Evolutionary conservation across 2,113 vertebrate genomes (phyloP).

Genomic region (Turdus rufiventris): DNA sequence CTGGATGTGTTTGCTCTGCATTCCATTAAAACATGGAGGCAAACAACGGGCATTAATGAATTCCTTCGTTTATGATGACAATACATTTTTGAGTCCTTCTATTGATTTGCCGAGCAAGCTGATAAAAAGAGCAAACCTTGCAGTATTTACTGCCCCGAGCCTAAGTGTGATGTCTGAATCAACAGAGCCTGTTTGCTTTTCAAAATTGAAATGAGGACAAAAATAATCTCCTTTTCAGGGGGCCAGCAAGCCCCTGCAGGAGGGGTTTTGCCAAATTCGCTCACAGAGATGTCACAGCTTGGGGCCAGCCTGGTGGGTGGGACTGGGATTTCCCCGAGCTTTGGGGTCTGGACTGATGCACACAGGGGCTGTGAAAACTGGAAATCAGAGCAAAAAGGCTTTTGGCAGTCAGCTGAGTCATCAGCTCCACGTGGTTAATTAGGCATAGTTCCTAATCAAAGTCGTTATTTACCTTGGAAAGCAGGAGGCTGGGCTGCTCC

Average conservation of each 20-base stretch:
- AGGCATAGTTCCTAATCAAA: conserved; percentile 68
- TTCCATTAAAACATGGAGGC: conserved; percentile 30
- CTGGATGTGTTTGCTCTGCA: conserved; percentile 31
- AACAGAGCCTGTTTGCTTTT: conserved; percentile 26
- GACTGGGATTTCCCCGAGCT: background rate
- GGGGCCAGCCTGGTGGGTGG: background rate
- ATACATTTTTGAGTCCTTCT: conserved; percentile 13
- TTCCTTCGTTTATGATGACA: conserved; percentile 51
- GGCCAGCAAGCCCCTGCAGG: background rate
- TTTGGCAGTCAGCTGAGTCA: conserved; percentile 61
- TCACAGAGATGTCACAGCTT: background rate
- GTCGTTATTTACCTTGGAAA: conserved; percentile 67
- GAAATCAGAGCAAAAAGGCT: conserved; percentile 26
- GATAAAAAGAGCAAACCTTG: conserved; percentile 58
- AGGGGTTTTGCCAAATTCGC: background rate
- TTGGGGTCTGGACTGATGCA: background rate
- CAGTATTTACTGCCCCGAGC: conserved; percentile 52
- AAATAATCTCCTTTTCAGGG: background rate
- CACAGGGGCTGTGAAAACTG: background rate
- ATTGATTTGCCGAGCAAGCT: conserved; percentile 61
- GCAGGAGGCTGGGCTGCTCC: background rate
- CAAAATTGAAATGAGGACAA: conserved; percentile 20
- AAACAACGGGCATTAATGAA: conserved; percentile 59
- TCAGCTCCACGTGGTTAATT: conserved; percentile 54
- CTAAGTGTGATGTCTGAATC: conserved; percentile 17